Percentiles rank a stretch among this genome's conserved stretches.
These are phyloP conservation scores for Lomographa bimaculata DNA, from an alignment of 2,888 invertebrate genomes.

Conservation along the genomic window DNA sequence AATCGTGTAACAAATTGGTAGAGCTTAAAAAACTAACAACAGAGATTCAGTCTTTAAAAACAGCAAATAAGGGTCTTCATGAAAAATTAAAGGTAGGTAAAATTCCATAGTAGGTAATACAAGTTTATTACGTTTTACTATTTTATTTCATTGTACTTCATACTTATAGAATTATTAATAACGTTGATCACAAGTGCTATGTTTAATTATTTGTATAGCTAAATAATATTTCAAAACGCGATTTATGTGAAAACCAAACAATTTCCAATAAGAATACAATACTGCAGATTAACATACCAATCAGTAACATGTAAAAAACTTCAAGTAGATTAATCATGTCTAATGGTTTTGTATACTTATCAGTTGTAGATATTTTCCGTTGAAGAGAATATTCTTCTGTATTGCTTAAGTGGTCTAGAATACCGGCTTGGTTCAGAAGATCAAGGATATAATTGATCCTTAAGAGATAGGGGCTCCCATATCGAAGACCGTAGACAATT, in stretches of 20 bases:
- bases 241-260: slow-evolving; percentile 59
- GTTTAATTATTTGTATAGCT: too few relatives aligned
- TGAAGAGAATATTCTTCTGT: slow-evolving; percentile 54
- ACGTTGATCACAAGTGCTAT: too few relatives aligned
- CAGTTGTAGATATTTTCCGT: slow-evolving; percentile 29
- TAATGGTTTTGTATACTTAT: slow-evolving; percentile 57
- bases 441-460: slow-evolving; percentile 71
- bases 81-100: slow-evolving; percentile 85
- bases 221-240: too few relatives aligned
- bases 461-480: slow-evolving; percentile 82
- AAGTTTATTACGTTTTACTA: neutral
- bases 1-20: slow-evolving; percentile 49
- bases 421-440: slow-evolving; percentile 77
- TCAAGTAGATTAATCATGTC: slow-evolving; percentile 70
- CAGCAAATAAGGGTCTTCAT: slow-evolving; percentile 86
- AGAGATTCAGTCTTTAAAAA: slow-evolving; percentile 85
- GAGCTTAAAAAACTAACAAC: slow-evolving; percentile 73
- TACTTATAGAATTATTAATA: too few relatives aligned
- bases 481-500: slow-evolving; percentile 81
- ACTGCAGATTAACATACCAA: slow-evolving; percentile 53
- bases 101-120: slow-evolving; percentile 23
- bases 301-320: slow-evolving; percentile 61
- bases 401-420: slow-evolving; percentile 65
- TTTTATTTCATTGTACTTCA: neutral
- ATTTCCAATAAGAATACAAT: slow-evolving; percentile 57